Percentiles rank a stretch among this genome's conserved stretches.
Evolutionary conservation across 1,140 invertebrate genomes (phyloP).

Genomic region (Musca vetustissima): DNA sequence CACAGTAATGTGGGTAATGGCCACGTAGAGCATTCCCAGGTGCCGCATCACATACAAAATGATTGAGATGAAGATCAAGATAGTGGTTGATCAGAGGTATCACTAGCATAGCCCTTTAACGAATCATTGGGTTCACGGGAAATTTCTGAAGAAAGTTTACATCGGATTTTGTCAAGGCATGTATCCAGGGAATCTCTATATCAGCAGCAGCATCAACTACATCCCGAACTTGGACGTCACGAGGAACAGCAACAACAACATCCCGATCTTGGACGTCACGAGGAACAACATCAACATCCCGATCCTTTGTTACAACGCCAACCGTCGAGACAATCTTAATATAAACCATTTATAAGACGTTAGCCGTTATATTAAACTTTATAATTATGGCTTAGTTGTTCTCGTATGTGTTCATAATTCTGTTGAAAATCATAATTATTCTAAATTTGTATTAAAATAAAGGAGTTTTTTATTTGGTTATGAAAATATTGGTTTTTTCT

Average conservation of each 20-base stretch:
- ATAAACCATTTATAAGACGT: neutral
- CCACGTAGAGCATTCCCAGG: conserved; percentile 12
- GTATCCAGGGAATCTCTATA: conserved; percentile 62
- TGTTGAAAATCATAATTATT: too few species aligned
- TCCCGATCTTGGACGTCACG: too few species aligned
- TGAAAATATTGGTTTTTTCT: too few species aligned
- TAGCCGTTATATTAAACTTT: neutral
- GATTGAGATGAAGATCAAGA: conserved; percentile 70
- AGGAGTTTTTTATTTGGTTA: too few species aligned
- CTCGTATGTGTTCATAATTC: too few species aligned
- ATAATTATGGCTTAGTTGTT: too few species aligned
- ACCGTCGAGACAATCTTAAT: too few species aligned
- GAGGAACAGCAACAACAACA: conserved; percentile 15
- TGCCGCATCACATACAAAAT: conserved; percentile 39
- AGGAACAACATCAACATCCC: too few species aligned
- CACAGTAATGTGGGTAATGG: conserved; percentile 17
- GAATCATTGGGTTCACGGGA: conserved; percentile 74
- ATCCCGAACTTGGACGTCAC: neutral
- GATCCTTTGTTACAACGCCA: conserved; percentile 55
- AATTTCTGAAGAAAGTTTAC: conserved; percentile 76
- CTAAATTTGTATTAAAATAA: too few species aligned
- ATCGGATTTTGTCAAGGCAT: conserved; percentile 61
- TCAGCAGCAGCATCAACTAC: conserved; percentile 55
- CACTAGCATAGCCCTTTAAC: conserved; percentile 72
- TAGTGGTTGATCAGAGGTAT: conserved; percentile 70